Percentiles rank a stretch among this genome's conserved stretches.
Evolutionary conservation across 2,113 vertebrate genomes (phyloP).

Genomic region (Atlantisia rogersi): DNA sequence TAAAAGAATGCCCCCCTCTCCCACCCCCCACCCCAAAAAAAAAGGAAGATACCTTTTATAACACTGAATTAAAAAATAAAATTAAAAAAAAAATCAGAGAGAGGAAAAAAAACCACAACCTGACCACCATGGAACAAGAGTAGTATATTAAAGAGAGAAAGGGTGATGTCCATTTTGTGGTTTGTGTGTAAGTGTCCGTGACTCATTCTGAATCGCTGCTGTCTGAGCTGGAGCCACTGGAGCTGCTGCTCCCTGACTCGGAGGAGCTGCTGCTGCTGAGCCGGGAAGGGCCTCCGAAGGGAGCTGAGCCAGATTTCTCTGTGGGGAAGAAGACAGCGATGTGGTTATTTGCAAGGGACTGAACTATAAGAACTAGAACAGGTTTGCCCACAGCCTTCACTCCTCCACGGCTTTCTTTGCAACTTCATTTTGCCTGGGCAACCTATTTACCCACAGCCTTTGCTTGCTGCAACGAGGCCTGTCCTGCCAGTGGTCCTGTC

Average conservation of each 20-base stretch:
- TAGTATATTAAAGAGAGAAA: conserved; percentile 22
- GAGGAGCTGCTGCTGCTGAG: conserved; percentile 87
- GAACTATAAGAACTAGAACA: rapidly evolving
- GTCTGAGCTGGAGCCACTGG: conserved; percentile 88
- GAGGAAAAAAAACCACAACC: neutral
- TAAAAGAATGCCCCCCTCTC: neutral
- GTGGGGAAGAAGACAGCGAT: neutral
- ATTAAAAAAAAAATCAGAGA: neutral
- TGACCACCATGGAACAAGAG: conserved; percentile 59
- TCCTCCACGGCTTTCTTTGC: neutral
- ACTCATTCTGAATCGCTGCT: conserved; percentile 85
- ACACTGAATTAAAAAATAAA: conserved; percentile 69
- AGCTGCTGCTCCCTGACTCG: conserved; percentile 85
- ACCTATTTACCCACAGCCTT: neutral
- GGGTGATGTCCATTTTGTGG: neutral
- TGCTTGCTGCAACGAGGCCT: neutral
- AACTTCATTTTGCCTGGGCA: neutral
- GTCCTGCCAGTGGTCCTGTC: neutral
- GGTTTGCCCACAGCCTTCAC: neutral
- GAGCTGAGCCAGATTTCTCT: conserved; percentile 83
- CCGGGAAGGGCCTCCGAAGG: conserved; percentile 83
- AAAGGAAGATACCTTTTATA: conserved; percentile 50
- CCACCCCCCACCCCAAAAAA: neutral
- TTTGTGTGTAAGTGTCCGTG: neutral
- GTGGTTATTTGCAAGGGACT: neutral